Evolutionary conservation across 30 jellyfish, hydroid and myxozoan species (phyloP).

Genomic region (Aurelia sp.): DNA sequence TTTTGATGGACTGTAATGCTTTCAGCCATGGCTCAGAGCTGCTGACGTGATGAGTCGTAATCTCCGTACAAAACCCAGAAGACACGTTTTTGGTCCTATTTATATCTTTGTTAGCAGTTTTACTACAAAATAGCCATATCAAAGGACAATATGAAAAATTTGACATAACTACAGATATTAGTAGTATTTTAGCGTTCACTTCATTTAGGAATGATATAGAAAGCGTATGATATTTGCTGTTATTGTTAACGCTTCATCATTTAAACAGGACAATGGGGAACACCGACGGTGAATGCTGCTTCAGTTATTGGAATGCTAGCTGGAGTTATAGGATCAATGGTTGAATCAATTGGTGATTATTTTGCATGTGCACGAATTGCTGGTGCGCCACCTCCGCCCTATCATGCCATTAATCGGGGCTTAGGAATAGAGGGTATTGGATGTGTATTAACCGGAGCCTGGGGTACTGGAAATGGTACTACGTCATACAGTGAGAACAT

Average conservation of each 20-base stretch:
- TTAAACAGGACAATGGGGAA: slow-evolving; percentile 97
- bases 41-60: too few species aligned
- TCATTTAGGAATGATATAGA: too few species aligned
- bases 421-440: slow-evolving; percentile 97
- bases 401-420: slow-evolving; percentile 96
- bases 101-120: too few species aligned
- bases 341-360: slow-evolving; percentile 97
- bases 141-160: too few species aligned
- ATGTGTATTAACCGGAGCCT: slow-evolving; percentile 93
- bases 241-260: background rate
- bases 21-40: too few species aligned
- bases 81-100: too few species aligned
- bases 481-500: slow-evolving; percentile 99
- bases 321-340: slow-evolving; percentile 93
- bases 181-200: too few species aligned
- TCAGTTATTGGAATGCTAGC: slow-evolving; percentile 97
- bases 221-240: too few species aligned
- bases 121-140: too few species aligned
- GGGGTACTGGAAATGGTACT: slow-evolving; percentile 99
- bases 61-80: too few species aligned
- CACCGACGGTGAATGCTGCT: slow-evolving; percentile 86
- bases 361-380: slow-evolving; percentile 97
- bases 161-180: too few species aligned
- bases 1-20: too few species aligned
- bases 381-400: slow-evolving; percentile 99